Evolutionary conservation across 2,797 vertebrate genomes (phyloP), one percentile per base, ranked within the genome.

Genomic region (Sebastes flavidus): DNA sequence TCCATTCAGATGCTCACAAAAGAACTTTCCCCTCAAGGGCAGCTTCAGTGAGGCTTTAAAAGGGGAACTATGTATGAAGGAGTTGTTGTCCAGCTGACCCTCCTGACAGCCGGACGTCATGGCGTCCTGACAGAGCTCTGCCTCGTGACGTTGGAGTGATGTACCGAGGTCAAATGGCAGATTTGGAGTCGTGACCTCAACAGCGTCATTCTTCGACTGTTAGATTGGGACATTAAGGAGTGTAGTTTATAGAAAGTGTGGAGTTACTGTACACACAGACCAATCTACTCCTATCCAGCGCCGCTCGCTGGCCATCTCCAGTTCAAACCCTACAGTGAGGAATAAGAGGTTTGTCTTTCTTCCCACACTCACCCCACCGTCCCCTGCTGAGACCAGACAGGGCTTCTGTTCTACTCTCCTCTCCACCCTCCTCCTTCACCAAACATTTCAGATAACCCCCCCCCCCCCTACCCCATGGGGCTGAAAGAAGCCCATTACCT

Each of bases 331-430:
- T 61, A 72, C 82, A 80, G 63, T 70, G 36, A 63, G 38, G 61
- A 66, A 69, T 34, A 49, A 81, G 36, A 34, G 58, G 62, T 75
- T 77, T 65, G 65, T 82, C 65, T 73, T 66, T 54, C 58, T 67
- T 69, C 75, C 70, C 72, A 65, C 70, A 68, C 60, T 65, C 58
- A 61, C 68, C 77, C 82, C 63, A 63, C 54, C 55, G 68, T 80
- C 81, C 84, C 91, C 92, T 90, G 92, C 89, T 92, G 87, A 85
- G 90, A 88, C 62, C 78, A 90, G 80, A 92, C 84, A 87, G 80
- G 56, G 69, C 80, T 81, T 88, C 87, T 88, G 72, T 87, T 85
- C 75, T 49, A 36, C 82, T 78, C 72, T 72, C 77, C 59, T 71
- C 77, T 38, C 14, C 56, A 32, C 75, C 79, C 80, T 69, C 77